Percentiles rank a stretch among this genome's conserved stretches.
These are phyloP conservation scores for Silvanus unidentatus DNA, from an alignment of 2,888 invertebrate species.

Conservation along the genomic window DNA sequence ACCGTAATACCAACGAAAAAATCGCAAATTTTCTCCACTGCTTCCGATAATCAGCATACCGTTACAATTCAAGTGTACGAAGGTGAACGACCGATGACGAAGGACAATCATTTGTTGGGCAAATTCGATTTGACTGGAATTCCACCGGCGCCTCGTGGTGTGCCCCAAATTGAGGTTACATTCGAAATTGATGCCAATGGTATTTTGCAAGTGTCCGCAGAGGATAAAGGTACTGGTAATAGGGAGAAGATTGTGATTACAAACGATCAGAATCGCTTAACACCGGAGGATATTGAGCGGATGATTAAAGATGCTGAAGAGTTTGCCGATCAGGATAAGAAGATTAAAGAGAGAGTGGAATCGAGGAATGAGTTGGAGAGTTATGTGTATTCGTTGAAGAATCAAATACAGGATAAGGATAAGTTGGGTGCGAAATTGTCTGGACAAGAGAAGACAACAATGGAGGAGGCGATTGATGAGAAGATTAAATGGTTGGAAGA, in stretches of 20 bases:
- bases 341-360: conserved; percentile 73
- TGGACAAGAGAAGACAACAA: conserved; percentile 73
- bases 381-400: conserved; percentile 94
- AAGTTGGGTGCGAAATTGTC: conserved; percentile 88
- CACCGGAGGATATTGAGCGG: conserved; percentile 89
- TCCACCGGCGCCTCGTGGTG: conserved; percentile 88
- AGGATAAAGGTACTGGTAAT: conserved; percentile 88
- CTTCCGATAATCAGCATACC: conserved; percentile 96
- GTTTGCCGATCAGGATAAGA: conserved; percentile 79
- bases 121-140: conserved; percentile 96
- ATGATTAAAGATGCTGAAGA: conserved; percentile 92
- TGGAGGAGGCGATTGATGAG: conserved; percentile 83
- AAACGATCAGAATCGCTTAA: conserved; percentile 87
- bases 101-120: conserved; percentile 90
- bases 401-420: conserved; percentile 90
- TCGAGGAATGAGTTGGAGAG: conserved; percentile 84
- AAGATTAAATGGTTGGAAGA: conserved; percentile 79
- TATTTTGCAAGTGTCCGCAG: conserved; percentile 89
- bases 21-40: conserved; percentile 94
- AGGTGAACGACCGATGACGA: conserved; percentile 93
- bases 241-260: conserved; percentile 88
- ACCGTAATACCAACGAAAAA: conserved; percentile 96
- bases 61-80: conserved; percentile 90
- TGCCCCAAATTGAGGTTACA: conserved; percentile 82
- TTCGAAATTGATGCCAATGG: conserved; percentile 93